These are phyloP conservation scores for Scalopus aquaticus DNA, from an alignment of 2,113 vertebrate genomes.

Conservation along the genomic window DNA sequence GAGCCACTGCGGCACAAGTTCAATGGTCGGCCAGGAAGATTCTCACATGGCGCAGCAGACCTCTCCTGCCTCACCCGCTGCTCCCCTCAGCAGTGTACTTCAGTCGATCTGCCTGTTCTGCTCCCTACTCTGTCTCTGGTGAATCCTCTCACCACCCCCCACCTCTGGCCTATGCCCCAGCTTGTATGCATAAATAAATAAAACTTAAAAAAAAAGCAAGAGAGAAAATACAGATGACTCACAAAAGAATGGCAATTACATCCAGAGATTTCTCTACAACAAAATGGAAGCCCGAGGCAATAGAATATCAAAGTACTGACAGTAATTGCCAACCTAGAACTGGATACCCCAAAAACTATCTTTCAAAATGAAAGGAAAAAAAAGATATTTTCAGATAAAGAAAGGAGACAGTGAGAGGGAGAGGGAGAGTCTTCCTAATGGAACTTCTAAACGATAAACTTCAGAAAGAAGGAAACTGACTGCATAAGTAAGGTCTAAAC, in stretches of 20 bases:
- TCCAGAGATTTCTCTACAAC: background rate
- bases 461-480: background rate
- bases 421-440: background rate
- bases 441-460: background rate
- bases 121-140: too few species aligned
- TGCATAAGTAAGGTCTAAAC: background rate
- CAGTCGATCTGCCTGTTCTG: too few species aligned
- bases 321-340: background rate
- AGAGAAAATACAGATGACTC: background rate
- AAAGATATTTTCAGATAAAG: constrained; percentile 2
- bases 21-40: too few species aligned
- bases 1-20: too few species aligned
- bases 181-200: too few species aligned
- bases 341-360: background rate
- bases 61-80: too few species aligned
- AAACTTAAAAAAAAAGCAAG: too few species aligned
- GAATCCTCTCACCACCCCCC: too few species aligned
- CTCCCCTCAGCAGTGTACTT: too few species aligned
- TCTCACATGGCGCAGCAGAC: too few species aligned
- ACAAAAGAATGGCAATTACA: background rate
- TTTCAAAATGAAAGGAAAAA: background rate
- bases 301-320: background rate
- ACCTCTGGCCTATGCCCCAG: too few species aligned
- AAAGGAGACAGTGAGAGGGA: background rate
- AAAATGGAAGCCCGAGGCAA: background rate